Evolutionary conservation across 2,888 invertebrate species (phyloP), one percentile per base, ranked within the genome.

Genomic region (Hypselothyrea guttata): DNA sequence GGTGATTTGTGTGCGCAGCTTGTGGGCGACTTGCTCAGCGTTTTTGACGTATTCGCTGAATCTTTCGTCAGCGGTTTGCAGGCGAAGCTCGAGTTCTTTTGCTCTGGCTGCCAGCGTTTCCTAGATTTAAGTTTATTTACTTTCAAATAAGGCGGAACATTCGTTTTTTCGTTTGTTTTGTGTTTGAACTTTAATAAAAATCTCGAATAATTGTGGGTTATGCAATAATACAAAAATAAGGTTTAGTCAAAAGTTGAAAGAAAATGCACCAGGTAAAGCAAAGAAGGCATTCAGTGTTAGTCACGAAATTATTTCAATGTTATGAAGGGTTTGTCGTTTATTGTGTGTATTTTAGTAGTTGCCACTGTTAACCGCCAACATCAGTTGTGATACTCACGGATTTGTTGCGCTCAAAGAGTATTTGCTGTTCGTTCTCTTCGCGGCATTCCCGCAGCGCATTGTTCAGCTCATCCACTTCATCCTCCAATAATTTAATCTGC

Each of bases 391-490:
- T 91, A 92, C 92, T 92, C 91, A 92, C 92, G 84, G 91, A 90
- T 91, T 92, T 91, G 67, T 91, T 91, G 78, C 91, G 90, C 54
- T 92, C 89, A 82, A 91, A 91, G 15, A 91, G 75, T 46, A 91
- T 89, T 85, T 92, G 91, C 75, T 92, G 92, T 71, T 92, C 92
- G 47, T 90, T 90, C 60, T 91, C 91, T 38, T 89, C 88, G 5
- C 91, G 90, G 44, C 91, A 87, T 61, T 90, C 90, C 74, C 90
- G 91, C 70, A 94, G 91, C 86, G 95, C 94, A 89, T 92, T 91
- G 64, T 93, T 94, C 82, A 95, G 91, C 81, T 94, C 92, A 85
- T 94, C 94, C 76, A 94, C 93, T 90, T 95, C 95, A 66, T 93
- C 92, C 81, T 93, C 93, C 87, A 95, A 91, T 60, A 95, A 91